phyloP scores from a whole-genome alignment of 2,888 invertebrate species.

The Bedellia somnulentella region DNA sequence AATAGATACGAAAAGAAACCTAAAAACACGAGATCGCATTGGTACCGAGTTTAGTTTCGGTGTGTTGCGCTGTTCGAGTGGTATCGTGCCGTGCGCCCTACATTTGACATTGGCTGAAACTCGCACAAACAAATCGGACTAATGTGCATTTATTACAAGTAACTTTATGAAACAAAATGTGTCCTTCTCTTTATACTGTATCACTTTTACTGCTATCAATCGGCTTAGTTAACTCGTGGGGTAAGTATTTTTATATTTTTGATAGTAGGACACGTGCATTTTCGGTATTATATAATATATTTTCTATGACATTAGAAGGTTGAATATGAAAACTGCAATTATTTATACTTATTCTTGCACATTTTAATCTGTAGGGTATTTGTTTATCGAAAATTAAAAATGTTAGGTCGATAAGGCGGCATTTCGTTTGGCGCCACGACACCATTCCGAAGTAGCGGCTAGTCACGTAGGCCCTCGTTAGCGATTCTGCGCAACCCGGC shows the following conservation, averaged over 20 bases:
- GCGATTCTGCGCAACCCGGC: conserved; percentile 22
- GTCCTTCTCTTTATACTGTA: conserved; percentile 30
- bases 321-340: too few species aligned
- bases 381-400: too few species aligned
- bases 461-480: conserved; percentile 58
- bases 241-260: conserved; percentile 22
- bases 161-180: conserved; percentile 50
- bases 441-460: conserved; percentile 44
- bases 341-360: too few species aligned
- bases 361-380: too few species aligned
- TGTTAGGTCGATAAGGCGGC: conserved; percentile 49
- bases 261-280: neutral
- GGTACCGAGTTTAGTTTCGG: too few species aligned
- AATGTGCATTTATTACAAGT: conserved; percentile 34
- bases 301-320: too few species aligned
- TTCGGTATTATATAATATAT: neutral
- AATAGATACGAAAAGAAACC: too few species aligned
- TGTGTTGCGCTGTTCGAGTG: too few species aligned
- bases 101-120: conserved; percentile 32
- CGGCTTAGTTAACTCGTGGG: conserved; percentile 36
- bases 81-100: too few species aligned
- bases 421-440: conserved; percentile 51
- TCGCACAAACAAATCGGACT: conserved; percentile 25
- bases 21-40: too few species aligned
- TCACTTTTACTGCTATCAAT: conserved; percentile 25